These are phyloP conservation scores for Pollenia amentaria DNA, from an alignment of 2,888 invertebrate species.

Conservation along the genomic window DNA sequence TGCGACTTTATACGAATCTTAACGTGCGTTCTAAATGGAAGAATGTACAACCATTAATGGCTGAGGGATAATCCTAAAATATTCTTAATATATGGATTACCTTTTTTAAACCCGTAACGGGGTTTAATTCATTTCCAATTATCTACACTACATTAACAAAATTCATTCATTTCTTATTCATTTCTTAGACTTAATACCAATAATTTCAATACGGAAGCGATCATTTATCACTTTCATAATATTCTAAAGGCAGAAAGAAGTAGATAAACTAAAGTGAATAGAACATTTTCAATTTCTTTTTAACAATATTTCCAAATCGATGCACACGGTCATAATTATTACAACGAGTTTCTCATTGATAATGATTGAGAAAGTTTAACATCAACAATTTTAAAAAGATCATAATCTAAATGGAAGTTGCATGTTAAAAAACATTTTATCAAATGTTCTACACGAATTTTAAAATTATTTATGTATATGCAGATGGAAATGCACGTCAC, in stretches of 20 bases:
- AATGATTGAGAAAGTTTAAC: neutral
- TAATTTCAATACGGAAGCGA: constrained; percentile 33
- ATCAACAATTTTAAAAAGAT: constrained; percentile 19
- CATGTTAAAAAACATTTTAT: constrained; percentile 45
- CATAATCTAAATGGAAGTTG: constrained; percentile 26
- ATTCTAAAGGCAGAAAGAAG: neutral
- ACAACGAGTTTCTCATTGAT: neutral
- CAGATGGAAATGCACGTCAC: neutral
- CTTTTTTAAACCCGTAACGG: too few relatives aligned
- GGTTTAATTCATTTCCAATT: too few relatives aligned
- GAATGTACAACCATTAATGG: too few relatives aligned
- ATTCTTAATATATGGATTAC: too few relatives aligned
- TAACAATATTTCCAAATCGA: constrained; percentile 21
- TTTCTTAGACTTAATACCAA: too few relatives aligned
- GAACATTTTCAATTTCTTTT: neutral
- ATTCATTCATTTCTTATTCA: too few relatives aligned
- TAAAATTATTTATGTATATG: neutral
- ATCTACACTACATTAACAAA: too few relatives aligned
- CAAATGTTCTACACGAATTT: constrained; percentile 8
- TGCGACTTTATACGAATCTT: too few relatives aligned
- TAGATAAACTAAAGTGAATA: neutral
- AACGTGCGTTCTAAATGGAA: too few relatives aligned
- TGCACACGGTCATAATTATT: neutral
- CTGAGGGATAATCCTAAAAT: too few relatives aligned
- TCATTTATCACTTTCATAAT: constrained; percentile 20